Evolutionary conservation across 1,140 invertebrate species (phyloP), one percentile per base, ranked within the genome.

Genomic region (Laupala kohalensis): DNA sequence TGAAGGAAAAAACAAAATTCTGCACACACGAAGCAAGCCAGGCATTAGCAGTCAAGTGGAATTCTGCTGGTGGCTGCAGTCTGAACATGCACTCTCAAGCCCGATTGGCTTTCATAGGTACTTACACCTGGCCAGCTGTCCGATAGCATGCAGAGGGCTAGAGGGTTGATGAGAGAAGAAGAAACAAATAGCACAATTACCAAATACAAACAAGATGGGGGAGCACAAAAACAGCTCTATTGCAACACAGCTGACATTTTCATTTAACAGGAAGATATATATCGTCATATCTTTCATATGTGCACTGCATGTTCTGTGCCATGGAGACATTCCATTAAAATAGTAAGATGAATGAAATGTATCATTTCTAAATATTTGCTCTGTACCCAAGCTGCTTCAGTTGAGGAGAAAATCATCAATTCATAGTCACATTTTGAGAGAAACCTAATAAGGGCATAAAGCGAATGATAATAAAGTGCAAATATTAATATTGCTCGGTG

Each of bases 111-210:
- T 53, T 37, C 5, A 25, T 63, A 75, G 66, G 85, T 91, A 93
- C 92, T 93, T 91, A 93, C 91, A 92, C 86, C 88, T 88, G 80
- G 90, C 88, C 81, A 92, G 86, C 79, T 88, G 86, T 84, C 89
- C 90, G 86, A 92, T 87, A 80, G 90, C 91, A 90, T 92, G 90
- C 88, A 91, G 86, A 83, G 88, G 86, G 83, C 89, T 90, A 87
- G 64, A 70, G 70, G 53, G 29, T 29, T 68, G 28, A 30, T 68
- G 27, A 30, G 30, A 72, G 26, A 19, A 69, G 64, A 64, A 65
- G 29, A 69, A 69, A 28, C 29, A 27, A 66, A 73, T 27, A 67
- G 64, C 69, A 67, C 37, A 53, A 53, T 53, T 53, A 53, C 19
- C 37, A 53, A 19, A 53, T 13, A 53, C 37, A 53, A 53, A 53